Conservation (phyloP, 2,113 vertebrate species). For the human (Homo sapiens) region DNA sequence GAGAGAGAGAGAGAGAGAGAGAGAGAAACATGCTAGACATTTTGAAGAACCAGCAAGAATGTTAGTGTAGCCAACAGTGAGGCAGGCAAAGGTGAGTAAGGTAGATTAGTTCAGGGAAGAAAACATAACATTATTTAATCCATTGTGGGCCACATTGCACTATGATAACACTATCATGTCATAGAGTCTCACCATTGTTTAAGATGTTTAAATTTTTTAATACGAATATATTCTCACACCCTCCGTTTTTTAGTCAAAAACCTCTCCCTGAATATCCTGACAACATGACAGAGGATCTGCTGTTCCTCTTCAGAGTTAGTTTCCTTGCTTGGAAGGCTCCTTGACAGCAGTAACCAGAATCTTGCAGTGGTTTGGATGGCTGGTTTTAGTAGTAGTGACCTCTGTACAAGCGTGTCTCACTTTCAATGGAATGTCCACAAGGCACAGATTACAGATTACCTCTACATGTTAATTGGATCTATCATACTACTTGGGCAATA, state of each 20-base stretch:
- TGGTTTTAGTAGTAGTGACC: background rate
- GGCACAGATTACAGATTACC: background rate
- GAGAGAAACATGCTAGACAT: background rate
- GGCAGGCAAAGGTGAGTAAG: background rate
- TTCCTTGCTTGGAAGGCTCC: background rate
- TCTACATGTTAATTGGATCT: background rate
- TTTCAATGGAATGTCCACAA: background rate
- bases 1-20: background rate
- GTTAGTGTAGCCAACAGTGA: background rate
- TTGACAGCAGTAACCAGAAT: background rate
- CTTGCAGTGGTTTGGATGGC: background rate
- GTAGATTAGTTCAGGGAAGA: background rate
- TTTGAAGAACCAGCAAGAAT: background rate
- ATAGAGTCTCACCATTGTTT: background rate
- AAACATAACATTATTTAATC: background rate
- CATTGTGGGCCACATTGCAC: background rate
- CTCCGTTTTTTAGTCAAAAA: background rate
- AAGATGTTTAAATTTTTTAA: background rate
- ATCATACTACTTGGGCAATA: background rate
- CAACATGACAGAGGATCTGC: accelerated
- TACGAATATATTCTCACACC: background rate
- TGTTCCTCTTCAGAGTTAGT: background rate
- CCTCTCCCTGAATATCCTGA: background rate
- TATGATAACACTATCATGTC: background rate
- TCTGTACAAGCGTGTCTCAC: background rate